These are phyloP conservation scores for Geothlypis trichas DNA, from an alignment of 2,113 vertebrate genomes.

Conservation along the genomic window DNA sequence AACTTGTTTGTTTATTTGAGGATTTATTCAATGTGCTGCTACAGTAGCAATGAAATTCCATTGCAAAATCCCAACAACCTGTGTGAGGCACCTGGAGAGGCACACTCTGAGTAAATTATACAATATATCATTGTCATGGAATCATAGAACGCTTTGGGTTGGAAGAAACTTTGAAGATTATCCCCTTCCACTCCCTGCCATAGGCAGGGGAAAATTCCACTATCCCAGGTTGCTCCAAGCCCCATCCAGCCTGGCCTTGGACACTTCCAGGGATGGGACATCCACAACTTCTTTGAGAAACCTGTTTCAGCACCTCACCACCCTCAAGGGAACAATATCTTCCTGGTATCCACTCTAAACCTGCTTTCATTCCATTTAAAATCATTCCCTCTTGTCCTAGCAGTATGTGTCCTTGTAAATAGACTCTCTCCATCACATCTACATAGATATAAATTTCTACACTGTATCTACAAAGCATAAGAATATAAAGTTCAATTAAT, in stretches of 20 bases:
- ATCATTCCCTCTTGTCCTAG: neutral
- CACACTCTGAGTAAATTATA: neutral
- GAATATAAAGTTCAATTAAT: neutral
- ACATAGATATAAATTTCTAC: neutral
- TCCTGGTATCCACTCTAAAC: neutral
- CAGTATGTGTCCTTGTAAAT: neutral
- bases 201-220: neutral
- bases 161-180: neutral
- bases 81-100: neutral
- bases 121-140: neutral
- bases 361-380: neutral
- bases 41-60: neutral
- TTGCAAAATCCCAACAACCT: neutral
- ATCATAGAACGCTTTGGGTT: fast-evolving
- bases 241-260: fast-evolving
- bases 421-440: neutral
- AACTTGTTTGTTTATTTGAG: neutral
- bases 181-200: neutral
- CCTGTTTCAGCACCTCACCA: neutral
- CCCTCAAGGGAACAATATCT: neutral
- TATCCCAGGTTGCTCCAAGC: neutral
- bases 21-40: neutral
- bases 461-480: neutral
- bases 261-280: neutral
- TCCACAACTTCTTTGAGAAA: neutral